A percentile compares a stretch with the other conserved stretches of the same genome.
phyloP scores from a whole-genome alignment of 2,113 vertebrate species.

The Trematomus loennbergii region DNA sequence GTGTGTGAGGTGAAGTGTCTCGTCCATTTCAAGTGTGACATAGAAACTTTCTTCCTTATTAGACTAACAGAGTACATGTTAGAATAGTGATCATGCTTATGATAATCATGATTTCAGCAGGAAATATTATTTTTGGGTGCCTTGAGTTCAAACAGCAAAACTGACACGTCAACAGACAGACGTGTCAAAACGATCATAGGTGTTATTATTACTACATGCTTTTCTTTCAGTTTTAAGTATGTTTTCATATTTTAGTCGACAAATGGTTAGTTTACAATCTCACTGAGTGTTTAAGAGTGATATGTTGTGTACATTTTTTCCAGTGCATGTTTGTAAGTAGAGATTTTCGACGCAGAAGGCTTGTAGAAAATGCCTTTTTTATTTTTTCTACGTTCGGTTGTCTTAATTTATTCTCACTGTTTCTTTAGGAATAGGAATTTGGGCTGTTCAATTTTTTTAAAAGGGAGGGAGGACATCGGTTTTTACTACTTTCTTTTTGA shows the following conservation, averaged over 20 bases:
- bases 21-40: conserved; percentile 14
- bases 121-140: conserved; percentile 70
- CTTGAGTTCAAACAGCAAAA: conserved; percentile 76
- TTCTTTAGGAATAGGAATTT: conserved; percentile 16
- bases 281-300: background rate
- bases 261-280: conserved; percentile 16
- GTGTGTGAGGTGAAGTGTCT: background rate
- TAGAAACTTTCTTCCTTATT: conserved; percentile 15
- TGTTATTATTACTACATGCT: background rate
- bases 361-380: conserved; percentile 30
- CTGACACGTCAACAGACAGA: conserved; percentile 1
- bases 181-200: conserved; percentile 5
- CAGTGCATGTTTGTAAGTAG: background rate
- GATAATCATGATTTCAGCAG: conserved; percentile 38
- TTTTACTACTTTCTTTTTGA: conserved; percentile 20
- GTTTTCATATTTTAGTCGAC: conserved; percentile 23
- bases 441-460: background rate
- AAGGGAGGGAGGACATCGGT: background rate
- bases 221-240: conserved; percentile 12
- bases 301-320: conserved; percentile 19
- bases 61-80: conserved; percentile 16
- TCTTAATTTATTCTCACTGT: conserved; percentile 70
- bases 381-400: conserved; percentile 41
- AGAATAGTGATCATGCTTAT: conserved; percentile 17
- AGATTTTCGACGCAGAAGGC: too few relatives aligned